Evolutionary conservation across 2,888 invertebrate genomes (phyloP), one percentile per base, ranked within the genome.

Genomic region (Sthenelais limicola): DNA sequence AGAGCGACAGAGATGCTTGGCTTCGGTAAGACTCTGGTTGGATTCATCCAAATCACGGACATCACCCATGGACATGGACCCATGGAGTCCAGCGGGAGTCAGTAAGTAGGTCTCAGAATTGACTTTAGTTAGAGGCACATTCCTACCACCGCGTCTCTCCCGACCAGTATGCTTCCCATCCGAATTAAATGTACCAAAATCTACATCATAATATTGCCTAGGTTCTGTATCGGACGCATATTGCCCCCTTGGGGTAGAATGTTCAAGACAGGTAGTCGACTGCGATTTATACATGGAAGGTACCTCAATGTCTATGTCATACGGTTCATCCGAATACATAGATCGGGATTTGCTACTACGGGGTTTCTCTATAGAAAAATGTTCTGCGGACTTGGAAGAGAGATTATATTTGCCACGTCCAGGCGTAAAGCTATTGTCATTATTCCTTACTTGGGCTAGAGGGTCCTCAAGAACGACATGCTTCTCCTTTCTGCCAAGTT

Each of bases 31-130:
- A 38, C 62, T 62, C 38, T 62, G 62, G 38, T 38, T 28, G 24
- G 35, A 24, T 21, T 62, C 62, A 18, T 62, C 62, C 15, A 32
- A 12, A 3, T 56, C 56, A 1, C 62, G 67, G 24, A 70, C 70
- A 38, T 70, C 54, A n/a, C 51, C 51, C 70, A 70, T 70, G 26
- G 70, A 70, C 54, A 51, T 49, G 38, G 70, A 70, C 1, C 51
- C 51, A 30, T 38, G 38, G 7, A 51, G 56, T 30, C 49, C 49
- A 4, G 24, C 9, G 7, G 67, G 67, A 5, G 67, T 48, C 9
- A 67, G 32, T 7, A 67, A 48, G 28, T 28, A 67, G 18, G 48
- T 67, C 26, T 67, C 67, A 7, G 67, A 67, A 48, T 67, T 67
- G 3, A 67, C 47, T 28, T 48, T 67, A 21, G 47, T 47, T 24